These are phyloP conservation scores for Pseudopleuronectes americanus DNA, from an alignment of 2,797 vertebrate species.

Conservation along the genomic window DNA sequence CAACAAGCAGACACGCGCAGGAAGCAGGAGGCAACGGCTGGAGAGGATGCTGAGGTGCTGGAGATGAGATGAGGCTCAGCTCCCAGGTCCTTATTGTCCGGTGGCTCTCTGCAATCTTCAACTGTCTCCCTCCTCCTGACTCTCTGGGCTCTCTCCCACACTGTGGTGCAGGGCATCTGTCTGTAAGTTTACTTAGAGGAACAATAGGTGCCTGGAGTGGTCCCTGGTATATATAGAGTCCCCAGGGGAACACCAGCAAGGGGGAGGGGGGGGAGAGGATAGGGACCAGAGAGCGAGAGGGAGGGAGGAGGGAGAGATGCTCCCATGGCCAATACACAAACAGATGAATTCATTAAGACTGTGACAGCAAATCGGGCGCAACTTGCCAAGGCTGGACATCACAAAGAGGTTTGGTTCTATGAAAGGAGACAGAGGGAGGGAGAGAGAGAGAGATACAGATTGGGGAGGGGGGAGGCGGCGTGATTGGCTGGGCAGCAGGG, in stretches of 20 bases:
- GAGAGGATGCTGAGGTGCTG: constrained; percentile 44
- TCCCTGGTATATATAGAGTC: constrained; percentile 89
- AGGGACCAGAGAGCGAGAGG: constrained; percentile 58
- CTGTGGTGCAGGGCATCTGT: constrained; percentile 81
- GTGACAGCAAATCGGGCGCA: constrained; percentile 85
- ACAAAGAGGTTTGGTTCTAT: constrained; percentile 85
- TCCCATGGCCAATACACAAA: constrained; percentile 89
- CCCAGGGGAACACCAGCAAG: constrained; percentile 73
- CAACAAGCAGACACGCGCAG: constrained; percentile 33
- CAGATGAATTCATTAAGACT: constrained; percentile 93
- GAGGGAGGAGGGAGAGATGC: constrained; percentile 78
- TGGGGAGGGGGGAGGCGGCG: constrained; percentile 51
- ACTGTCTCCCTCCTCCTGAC: constrained; percentile 70
- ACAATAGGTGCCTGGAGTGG: constrained; percentile 81
- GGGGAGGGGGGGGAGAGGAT: constrained; percentile 64
- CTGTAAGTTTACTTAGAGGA: constrained; percentile 80
- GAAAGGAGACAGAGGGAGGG: constrained; percentile 78
- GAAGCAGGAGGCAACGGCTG: neutral
- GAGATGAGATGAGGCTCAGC: constrained; percentile 34
- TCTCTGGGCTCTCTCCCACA: constrained; percentile 70
- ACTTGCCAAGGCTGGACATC: constrained; percentile 87
- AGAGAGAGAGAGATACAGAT: constrained; percentile 64
- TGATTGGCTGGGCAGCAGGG: constrained; percentile 67
- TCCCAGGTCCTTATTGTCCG: constrained; percentile 50
- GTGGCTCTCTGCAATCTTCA: constrained; percentile 44